Conservation (phyloP, 2,113 vertebrate species). For the Steatornis caripensis region DNA sequence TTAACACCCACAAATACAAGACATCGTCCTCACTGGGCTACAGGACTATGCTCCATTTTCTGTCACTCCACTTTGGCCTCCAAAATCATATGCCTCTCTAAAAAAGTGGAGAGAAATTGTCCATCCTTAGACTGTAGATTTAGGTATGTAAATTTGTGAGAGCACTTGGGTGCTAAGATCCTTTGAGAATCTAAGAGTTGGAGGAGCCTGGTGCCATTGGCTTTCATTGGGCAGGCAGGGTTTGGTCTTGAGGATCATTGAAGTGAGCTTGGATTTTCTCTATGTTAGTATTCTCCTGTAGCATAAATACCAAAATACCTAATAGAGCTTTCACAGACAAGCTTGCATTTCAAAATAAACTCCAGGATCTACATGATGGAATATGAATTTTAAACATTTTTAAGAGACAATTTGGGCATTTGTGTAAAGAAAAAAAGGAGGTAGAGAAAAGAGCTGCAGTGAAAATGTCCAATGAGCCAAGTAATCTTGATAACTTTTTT, state of each 20-base stretch:
- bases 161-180: background rate
- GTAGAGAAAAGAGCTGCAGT: background rate
- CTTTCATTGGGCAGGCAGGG: background rate
- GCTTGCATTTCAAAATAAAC: background rate
- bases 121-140: background rate
- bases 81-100: background rate
- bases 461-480: background rate
- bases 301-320: background rate
- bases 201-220: background rate
- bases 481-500: background rate
- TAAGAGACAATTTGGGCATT: background rate
- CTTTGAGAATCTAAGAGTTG: background rate
- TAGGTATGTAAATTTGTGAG: background rate
- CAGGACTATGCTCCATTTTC: background rate
- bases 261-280: background rate
- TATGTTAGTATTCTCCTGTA: background rate
- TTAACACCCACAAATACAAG: background rate
- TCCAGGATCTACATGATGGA: background rate
- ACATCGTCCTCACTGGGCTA: background rate
- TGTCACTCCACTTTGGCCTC: background rate
- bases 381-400: background rate
- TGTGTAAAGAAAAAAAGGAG: background rate
- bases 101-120: background rate
- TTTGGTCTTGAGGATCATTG: background rate
- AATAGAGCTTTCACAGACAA: background rate